A percentile compares a stretch with the other conserved stretches of the same genome.
These are phyloP conservation scores for Leptinotarsa defecta DNA, from an alignment of 1,140 invertebrate genomes.

Conservation along the genomic window DNA sequence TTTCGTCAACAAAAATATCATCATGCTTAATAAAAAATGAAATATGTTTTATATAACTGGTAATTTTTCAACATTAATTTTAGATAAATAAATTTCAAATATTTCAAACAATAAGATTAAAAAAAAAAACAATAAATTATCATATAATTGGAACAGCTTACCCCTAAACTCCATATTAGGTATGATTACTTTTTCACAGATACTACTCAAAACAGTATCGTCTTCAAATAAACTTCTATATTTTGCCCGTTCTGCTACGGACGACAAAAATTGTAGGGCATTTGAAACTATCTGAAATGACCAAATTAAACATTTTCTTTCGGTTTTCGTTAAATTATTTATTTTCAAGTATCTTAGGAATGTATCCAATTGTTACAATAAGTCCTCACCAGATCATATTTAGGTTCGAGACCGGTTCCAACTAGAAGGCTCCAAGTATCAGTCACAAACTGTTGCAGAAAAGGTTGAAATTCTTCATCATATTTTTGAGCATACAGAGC, in stretches of 20 bases:
- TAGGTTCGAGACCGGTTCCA: conserved; percentile 80
- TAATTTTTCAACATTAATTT: conserved; percentile 72
- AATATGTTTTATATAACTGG: too few species aligned
- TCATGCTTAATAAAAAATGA: not conserved
- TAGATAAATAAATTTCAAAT: too few species aligned
- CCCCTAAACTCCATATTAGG: conserved; percentile 96
- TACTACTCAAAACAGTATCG: conserved; percentile 80
- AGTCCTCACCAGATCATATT: conserved; percentile 84
- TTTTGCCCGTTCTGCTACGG: conserved; percentile 87
- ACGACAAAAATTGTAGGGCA: conserved; percentile 91
- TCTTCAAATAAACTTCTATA: conserved; percentile 91
- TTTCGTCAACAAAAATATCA: not conserved
- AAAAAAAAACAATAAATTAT: not conserved
- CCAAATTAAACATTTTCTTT: not conserved
- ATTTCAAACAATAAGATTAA: too few species aligned
- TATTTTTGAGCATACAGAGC: conserved; percentile 96
- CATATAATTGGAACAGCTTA: conserved; percentile 53
- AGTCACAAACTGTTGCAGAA: conserved; percentile 87
- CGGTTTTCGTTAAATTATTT: not conserved
- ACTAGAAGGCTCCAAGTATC: conserved; percentile 91
- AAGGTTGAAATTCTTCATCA: conserved; percentile 92
- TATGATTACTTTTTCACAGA: conserved; percentile 97
- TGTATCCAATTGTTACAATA: conserved; percentile 10
- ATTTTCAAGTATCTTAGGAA: not conserved
- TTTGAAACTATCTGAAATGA: conserved; percentile 86